Evolutionary conservation across 2,888 invertebrate genomes (phyloP), one percentile per base, ranked within the genome.

Genomic region (Nebria brevicollis): DNA sequence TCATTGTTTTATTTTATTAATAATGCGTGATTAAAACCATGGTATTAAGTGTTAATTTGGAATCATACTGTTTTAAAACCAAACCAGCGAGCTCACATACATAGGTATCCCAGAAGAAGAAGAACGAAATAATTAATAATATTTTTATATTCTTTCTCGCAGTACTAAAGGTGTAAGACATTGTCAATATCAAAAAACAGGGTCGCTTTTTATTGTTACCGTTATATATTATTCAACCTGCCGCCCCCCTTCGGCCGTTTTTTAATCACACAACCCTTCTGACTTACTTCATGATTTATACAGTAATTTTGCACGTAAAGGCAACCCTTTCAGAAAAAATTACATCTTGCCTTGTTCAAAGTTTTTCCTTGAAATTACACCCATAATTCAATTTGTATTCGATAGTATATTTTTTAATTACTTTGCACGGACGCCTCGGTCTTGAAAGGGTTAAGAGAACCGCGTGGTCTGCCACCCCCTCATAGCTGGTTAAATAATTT

Each of bases 361-460:
- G 86, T 86, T 88, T 54, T 54, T 13, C 54, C 54, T 13, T 86
- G 86, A 88, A 88, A 88, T 88, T 89, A 87, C 88, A 85, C 87
- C 86, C 87, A 88, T 89, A 89, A 89, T 87, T 88, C 88, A 89
- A 89, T 88, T 88, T 88, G 87, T 88, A 88, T 87, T 87, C 88
- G 88, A 89, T 89, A 88, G 88, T 87, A 87, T 88, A 88, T 89
- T 88, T 89, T 89, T 89, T 89, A 88, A 89, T 89, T 89, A 88
- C 88, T 86, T 25, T 75, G 75, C 72, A 15, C 80, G 70, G 80
- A 80, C 80, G 80, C 80, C 75, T 80, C 75, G 54, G 54, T 80
- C 80, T 80, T 80, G 11, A 54, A 70, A 25, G 65, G 80, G 80
- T 66, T 54, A 70, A 10, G 80, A 75, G 70, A 70, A 10, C 5